Percentiles rank a stretch among this genome's conserved stretches.
Evolutionary conservation across 2,797 vertebrate species (phyloP).

Genomic region (Acomys russatus): DNA sequence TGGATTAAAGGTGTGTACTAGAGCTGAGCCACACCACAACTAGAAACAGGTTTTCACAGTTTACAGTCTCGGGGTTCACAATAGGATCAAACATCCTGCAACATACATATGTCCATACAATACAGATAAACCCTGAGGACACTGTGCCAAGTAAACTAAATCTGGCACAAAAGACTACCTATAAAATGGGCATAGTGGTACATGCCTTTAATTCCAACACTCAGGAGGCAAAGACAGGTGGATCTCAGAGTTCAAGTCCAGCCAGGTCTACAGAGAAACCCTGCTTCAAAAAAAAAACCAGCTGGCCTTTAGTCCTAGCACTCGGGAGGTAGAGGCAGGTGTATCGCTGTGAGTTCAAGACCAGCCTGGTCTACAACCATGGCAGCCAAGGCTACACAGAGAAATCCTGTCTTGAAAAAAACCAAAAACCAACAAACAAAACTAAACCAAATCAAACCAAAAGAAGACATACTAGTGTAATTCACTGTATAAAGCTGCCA

Average conservation of each 20-base stretch:
- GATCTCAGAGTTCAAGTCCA: neutral
- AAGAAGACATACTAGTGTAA: neutral
- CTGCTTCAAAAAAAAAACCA: too few species aligned
- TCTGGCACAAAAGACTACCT: neutral
- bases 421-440: neutral
- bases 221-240: neutral
- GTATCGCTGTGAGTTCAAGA: neutral
- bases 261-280: neutral
- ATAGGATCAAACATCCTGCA: too few species aligned
- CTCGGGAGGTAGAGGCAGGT: too few species aligned
- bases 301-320: too few species aligned
- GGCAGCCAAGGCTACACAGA: neutral
- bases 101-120: neutral
- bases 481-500: neutral
- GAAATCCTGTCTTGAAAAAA: neutral
- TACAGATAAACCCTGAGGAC: neutral
- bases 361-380: neutral
- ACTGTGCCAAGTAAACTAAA: neutral
- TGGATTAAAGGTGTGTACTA: too few species aligned
- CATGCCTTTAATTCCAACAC: neutral
- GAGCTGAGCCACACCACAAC: too few species aligned
- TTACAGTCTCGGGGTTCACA: too few species aligned
- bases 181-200: neutral
- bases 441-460: neutral
- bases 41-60: too few species aligned